Percentiles rank a stretch among this genome's conserved stretches.
Evolutionary conservation across 2,113 vertebrate genomes (phyloP).

Genomic region (Pungitius pungitius): DNA sequence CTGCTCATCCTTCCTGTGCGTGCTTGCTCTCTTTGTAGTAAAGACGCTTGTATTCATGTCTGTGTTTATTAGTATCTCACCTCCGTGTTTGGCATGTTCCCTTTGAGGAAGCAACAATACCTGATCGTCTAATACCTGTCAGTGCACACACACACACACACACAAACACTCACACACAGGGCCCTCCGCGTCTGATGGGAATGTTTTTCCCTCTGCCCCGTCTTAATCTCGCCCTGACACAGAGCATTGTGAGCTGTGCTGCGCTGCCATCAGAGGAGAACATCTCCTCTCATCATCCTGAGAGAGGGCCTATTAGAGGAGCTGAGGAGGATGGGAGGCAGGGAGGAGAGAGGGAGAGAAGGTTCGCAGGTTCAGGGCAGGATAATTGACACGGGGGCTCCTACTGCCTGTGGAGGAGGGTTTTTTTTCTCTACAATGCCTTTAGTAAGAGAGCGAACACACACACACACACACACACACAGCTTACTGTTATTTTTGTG

Average conservation of each 20-base stretch:
- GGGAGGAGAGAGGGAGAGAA: conserved; percentile 67
- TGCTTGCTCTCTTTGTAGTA: conserved; percentile 66
- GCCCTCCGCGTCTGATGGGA: conserved; percentile 52
- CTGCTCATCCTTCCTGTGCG: conserved; percentile 57
- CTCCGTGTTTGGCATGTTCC: conserved; percentile 77
- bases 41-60: conserved; percentile 78
- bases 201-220: conserved; percentile 69
- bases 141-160: conserved; percentile 52
- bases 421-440: conserved; percentile 66
- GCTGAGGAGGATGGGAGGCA: conserved; percentile 76
- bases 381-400: conserved; percentile 82
- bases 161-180: conserved; percentile 31
- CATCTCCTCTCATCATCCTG: conserved; percentile 81
- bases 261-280: conserved; percentile 80
- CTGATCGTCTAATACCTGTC: conserved; percentile 81
- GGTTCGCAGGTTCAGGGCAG: conserved; percentile 79
- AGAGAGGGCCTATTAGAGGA: conserved; percentile 82
- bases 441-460: conserved; percentile 71
- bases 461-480: neutral
- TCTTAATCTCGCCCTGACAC: conserved; percentile 81
- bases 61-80: conserved; percentile 83
- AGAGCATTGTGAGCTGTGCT: conserved; percentile 72
- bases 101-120: conserved; percentile 81
- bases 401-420: conserved; percentile 73
- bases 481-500: conserved; percentile 26